These are phyloP conservation scores for Acromyrmex charruanus DNA, from an alignment of 1,140 invertebrate genomes.

Conservation along the genomic window DNA sequence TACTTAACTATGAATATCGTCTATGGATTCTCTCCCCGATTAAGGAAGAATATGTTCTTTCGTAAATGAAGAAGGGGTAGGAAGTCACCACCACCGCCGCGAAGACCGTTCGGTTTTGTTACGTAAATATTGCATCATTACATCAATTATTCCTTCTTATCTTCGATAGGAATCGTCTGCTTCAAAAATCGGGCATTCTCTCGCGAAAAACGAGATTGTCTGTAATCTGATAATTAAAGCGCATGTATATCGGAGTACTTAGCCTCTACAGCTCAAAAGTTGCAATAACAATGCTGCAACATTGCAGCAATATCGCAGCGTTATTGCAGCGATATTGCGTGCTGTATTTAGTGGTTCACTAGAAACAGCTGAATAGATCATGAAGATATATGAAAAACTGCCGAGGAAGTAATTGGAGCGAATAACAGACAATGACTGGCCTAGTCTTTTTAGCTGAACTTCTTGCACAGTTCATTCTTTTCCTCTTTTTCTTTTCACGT, in stretches of 20 bases:
- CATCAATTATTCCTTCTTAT: conserved; percentile 41
- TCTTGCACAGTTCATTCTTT: too few relatives aligned
- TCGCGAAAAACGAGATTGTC: not conserved
- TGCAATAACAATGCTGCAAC: too few relatives aligned
- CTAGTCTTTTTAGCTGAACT: not conserved
- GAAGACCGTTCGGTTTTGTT: conserved; percentile 22
- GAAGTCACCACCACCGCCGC: not conserved
- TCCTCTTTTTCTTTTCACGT: too few relatives aligned
- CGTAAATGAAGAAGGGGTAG: not conserved
- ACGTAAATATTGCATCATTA: conserved; percentile 46
- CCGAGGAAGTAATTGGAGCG: not conserved
- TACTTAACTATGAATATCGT: too few relatives aligned
- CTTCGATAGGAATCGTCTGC: conserved; percentile 5
- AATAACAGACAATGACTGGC: not conserved
- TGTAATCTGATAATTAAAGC: not conserved
- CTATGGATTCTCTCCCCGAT: not conserved
- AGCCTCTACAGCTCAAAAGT: too few relatives aligned
- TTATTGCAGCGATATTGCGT: too few relatives aligned
- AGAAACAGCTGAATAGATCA: not conserved
- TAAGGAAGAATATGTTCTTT: conserved; percentile 22
- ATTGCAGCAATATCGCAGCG: too few relatives aligned
- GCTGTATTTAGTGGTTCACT: too few relatives aligned
- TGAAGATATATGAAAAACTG: not conserved
- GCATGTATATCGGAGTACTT: not conserved
- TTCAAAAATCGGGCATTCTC: not conserved